phyloP scores from a whole-genome alignment of 1,140 invertebrate genomes.

The Micrasema minimum region DNA sequence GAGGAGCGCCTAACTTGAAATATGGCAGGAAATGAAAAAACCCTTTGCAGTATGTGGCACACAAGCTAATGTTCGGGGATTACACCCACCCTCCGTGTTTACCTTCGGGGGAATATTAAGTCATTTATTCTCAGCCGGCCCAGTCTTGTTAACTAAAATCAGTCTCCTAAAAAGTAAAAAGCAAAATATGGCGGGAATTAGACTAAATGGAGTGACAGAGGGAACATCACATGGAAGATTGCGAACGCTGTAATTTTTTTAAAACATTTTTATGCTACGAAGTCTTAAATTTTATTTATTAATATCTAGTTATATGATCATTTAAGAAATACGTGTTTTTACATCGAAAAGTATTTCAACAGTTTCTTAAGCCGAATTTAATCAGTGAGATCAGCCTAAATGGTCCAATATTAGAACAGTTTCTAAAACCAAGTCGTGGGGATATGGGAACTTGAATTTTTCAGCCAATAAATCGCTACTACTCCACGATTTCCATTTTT shows the following conservation, averaged over 20 bases:
- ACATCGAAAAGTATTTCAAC: too few relatives aligned
- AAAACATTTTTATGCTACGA: neutral
- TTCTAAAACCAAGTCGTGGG: too few relatives aligned
- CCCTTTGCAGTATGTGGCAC: neutral
- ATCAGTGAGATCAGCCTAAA: too few relatives aligned
- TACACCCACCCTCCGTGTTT: constrained; percentile 1
- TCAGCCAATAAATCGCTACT: too few relatives aligned
- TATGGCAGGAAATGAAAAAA: constrained; percentile 13
- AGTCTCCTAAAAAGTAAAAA: neutral
- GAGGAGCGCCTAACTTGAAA: constrained; percentile 5
- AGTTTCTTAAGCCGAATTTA: too few relatives aligned
- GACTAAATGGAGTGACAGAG: neutral
- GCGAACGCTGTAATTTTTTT: neutral
- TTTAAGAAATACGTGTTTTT: too few relatives aligned
- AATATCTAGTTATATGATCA: neutral
- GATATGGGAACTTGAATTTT: too few relatives aligned
- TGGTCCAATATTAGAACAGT: too few relatives aligned
- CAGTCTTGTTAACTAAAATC: constrained; percentile 16
- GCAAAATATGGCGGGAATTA: neutral
- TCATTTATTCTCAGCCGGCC: constrained; percentile 7
- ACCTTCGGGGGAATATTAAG: constrained; percentile 11
- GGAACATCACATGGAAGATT: neutral
- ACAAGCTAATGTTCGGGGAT: constrained; percentile 11
- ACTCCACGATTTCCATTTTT: too few relatives aligned
- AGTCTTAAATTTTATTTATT: neutral